These are phyloP conservation scores for Trichogramma dendrolimi DNA, from an alignment of 2,888 invertebrate species.

Conservation along the genomic window DNA sequence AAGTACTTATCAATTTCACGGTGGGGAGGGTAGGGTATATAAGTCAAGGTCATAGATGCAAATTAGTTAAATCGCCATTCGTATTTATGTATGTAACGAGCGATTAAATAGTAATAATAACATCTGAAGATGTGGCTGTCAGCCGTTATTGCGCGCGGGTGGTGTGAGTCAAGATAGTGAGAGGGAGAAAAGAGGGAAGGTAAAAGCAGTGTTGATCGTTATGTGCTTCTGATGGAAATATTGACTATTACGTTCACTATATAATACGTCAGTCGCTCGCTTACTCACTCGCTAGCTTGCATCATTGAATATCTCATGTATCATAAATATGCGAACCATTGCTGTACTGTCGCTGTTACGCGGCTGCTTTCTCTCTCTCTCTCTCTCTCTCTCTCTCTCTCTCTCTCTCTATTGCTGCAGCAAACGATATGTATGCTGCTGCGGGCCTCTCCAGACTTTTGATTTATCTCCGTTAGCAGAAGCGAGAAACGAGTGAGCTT, in stretches of 20 bases:
- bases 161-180: too few species aligned
- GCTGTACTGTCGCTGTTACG: conserved; percentile 4
- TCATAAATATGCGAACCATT: conserved; percentile 49
- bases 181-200: too few species aligned
- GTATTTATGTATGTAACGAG: conserved; percentile 53
- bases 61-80: too few species aligned
- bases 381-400: too few species aligned
- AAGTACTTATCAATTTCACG: too few species aligned
- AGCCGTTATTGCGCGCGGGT: too few species aligned
- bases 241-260: conserved; percentile 52
- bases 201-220: too few species aligned
- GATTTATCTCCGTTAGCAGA: conserved; percentile 42
- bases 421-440: conserved; percentile 30
- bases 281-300: conserved; percentile 40
- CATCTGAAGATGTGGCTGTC: too few species aligned
- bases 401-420: background rate
- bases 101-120: conserved; percentile 53
- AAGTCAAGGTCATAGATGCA: too few species aligned
- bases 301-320: conserved; percentile 49
- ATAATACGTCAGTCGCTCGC: conserved; percentile 46
- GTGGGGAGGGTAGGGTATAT: too few species aligned
- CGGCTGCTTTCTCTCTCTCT: too few species aligned
- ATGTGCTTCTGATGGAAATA: conserved; percentile 54
- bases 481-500: conserved; percentile 8
- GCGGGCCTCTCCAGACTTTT: conserved; percentile 49